Evolutionary conservation across 2,888 invertebrate genomes (phyloP).

Genomic region (Glaucopsyche alexis): DNA sequence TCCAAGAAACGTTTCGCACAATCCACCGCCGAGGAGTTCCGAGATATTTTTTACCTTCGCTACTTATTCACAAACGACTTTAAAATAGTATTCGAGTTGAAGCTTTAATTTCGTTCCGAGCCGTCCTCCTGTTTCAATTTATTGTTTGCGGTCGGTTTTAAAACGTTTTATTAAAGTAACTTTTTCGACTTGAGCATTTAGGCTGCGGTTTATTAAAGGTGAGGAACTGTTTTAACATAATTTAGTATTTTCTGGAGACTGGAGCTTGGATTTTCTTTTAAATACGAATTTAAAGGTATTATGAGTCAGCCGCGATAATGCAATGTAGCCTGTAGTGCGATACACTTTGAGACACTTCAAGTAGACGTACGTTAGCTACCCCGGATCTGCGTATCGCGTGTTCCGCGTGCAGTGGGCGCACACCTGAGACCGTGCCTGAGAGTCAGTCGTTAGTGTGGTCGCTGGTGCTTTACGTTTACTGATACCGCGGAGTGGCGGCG

Average conservation of each 20-base stretch:
- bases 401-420: no score
- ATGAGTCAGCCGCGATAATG: not conserved
- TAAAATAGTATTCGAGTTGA: constrained; percentile 20
- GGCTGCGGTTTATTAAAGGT: not conserved
- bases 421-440: no score
- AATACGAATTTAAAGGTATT: no score
- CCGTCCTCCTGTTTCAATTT: constrained; percentile 10
- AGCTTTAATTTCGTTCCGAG: constrained; percentile 22
- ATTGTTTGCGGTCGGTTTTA: constrained; percentile 17
- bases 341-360: no score
- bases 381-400: no score
- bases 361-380: no score
- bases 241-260: not conserved
- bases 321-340: no score
- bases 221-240: not conserved
- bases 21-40: constrained; percentile 17
- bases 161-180: constrained; percentile 2
- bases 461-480: no score
- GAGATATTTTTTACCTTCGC: constrained; percentile 27
- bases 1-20: constrained; percentile 33
- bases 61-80: constrained; percentile 24
- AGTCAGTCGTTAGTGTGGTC: no score
- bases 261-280: not conserved
- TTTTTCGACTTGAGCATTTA: not conserved
- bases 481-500: no score